phyloP scores from a whole-genome alignment of 2,113 vertebrate genomes.

The Australoheros scitulus region DNA sequence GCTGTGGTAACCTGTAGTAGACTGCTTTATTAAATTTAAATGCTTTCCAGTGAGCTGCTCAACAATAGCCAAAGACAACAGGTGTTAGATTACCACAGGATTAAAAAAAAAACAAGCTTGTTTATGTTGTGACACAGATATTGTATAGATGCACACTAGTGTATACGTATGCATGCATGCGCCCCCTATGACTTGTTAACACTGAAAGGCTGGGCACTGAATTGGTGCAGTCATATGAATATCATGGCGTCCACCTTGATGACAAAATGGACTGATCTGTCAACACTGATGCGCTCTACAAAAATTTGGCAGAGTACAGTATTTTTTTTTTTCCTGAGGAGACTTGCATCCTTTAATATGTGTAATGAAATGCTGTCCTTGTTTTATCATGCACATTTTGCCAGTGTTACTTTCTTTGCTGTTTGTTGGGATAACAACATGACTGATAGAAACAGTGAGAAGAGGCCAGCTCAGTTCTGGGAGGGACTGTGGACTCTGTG shows the following conservation, averaged over 20 bases:
- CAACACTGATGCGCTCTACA: background rate
- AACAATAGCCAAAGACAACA: background rate
- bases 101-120: background rate
- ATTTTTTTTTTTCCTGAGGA: background rate
- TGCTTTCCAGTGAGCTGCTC: background rate
- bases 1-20: background rate
- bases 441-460: background rate
- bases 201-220: background rate
- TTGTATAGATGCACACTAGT: background rate
- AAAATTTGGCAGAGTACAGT: background rate
- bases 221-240: background rate
- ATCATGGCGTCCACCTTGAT: background rate
- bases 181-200: no score
- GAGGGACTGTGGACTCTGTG: background rate
- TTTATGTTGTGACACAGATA: background rate
- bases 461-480: background rate
- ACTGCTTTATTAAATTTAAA: constrained; percentile 9
- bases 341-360: background rate
- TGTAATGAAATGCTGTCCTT: background rate
- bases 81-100: background rate
- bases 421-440: background rate
- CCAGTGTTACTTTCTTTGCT: background rate
- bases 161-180: no score
- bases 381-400: background rate
- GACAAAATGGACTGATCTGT: background rate